Base-by-base conservation (phyloP, 2,888 invertebrate species). In the Eupithecia tripunctaria region DNA sequence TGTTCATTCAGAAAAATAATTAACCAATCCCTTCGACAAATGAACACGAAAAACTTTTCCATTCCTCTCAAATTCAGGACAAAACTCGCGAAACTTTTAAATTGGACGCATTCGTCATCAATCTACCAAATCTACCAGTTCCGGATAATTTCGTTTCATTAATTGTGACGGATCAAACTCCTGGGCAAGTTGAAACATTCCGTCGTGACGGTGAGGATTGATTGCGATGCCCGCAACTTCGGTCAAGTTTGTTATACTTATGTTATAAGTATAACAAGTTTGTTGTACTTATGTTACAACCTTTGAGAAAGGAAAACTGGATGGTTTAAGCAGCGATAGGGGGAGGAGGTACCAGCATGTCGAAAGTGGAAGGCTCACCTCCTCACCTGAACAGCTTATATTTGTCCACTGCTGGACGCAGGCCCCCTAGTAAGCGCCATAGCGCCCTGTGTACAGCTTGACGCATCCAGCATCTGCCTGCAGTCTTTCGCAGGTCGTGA, bases 51-150 rank as follows among this genome's bases (percentile, higher is more conserved):
- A 68, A 74, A 71, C 66, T 74, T 74, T 66, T 56, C 4, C 32
- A 66, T 74, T 68, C 71, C 66, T 32, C 32, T 70, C 67, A 36
- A 67, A 70, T 69, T 69, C 66, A 25, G 62, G 47, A 70, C 69
- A 74, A 43, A 69, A 59, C 69, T 56, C 27, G 18, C 38, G 36
- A 69, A 74, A 74, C 71, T 74, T 74, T 74, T 69, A 67, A 71
- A 69, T 75, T 75, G 71, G 70, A 72, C 59, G 67, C 63, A 60
- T 72, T 72, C 51, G 43, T 72, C 64, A 70, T 68, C 71, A 18
- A 60, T 60, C 60, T 47, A n/a, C 21, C 21, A 12, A 62, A 62
- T n/a, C 62, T 64, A 72, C 64, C 66, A 67, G 29, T 72, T 72
- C 68, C 29, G 41, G 63, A 36, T 60, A 63, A 72, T 68, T 70